Percentiles rank a stretch among this genome's conserved stretches.
Conservation (phyloP, 2,797 vertebrate species). For the Otus scops region DNA sequence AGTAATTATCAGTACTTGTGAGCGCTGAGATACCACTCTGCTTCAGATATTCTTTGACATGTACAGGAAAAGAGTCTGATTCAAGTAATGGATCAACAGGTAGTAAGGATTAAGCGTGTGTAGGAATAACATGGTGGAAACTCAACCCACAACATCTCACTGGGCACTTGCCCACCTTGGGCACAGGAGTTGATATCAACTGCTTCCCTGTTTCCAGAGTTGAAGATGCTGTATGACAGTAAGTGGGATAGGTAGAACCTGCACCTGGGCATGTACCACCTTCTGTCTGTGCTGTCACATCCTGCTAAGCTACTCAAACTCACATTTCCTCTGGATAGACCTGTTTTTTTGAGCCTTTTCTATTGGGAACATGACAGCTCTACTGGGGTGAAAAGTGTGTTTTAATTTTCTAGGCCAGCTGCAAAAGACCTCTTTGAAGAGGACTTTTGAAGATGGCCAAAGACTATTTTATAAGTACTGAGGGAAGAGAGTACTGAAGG, state of each 20-base stretch:
- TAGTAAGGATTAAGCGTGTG: not conserved
- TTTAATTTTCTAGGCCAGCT: not conserved
- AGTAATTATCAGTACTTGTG: not conserved
- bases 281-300: not conserved
- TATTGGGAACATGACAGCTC: not conserved
- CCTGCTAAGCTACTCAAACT: not conserved
- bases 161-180: not conserved
- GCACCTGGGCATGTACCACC: not conserved
- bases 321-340: not conserved
- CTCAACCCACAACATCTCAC: fast-evolving
- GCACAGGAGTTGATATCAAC: not conserved
- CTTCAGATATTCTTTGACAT: not conserved
- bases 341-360: not conserved
- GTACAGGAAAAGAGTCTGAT: not conserved
- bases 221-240: not conserved
- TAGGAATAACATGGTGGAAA: not conserved
- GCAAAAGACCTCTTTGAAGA: not conserved
- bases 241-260: not conserved
- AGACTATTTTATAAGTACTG: not conserved
- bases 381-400: not conserved
- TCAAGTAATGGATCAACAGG: not conserved
- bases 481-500: not conserved
- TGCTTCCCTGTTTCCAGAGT: not conserved
- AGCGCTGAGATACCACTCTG: not conserved
- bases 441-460: not conserved